Evolutionary conservation across 2,113 vertebrate genomes (phyloP).

Genomic region (Barnardius zonarius): DNA sequence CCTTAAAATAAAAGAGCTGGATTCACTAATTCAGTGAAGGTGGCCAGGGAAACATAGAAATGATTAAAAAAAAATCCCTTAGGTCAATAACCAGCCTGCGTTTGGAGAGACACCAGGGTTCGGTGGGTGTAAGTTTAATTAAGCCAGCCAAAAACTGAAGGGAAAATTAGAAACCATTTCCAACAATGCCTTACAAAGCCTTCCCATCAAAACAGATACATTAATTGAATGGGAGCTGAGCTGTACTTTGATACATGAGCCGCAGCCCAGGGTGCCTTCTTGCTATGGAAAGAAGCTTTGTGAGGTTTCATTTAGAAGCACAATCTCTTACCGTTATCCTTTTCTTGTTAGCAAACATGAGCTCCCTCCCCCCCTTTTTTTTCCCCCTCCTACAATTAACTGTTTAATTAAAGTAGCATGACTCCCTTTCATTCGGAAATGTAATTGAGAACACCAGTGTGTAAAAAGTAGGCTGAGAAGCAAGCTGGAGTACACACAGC

Average conservation of each 20-base stretch:
- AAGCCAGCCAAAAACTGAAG: constrained; percentile 57
- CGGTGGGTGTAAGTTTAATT: constrained; percentile 37
- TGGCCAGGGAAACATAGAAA: constrained; percentile 18
- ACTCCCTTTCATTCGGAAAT: constrained; percentile 50
- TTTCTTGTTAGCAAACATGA: constrained; percentile 37
- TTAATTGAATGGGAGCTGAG: constrained; percentile 54
- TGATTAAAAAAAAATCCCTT: constrained; percentile 19
- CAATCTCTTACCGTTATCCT: constrained; percentile 34
- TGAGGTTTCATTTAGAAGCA: constrained; percentile 44
- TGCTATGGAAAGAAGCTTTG: constrained; percentile 15
- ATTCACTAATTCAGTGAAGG: background rate
- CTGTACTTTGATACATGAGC: constrained; percentile 44
- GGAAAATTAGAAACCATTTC: constrained; percentile 50
- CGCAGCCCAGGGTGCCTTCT: constrained; percentile 28
- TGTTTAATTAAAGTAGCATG: constrained; percentile 62
- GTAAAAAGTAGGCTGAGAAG: background rate
- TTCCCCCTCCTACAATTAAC: constrained; percentile 22
- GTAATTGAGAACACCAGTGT: constrained; percentile 29
- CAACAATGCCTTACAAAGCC: constrained; percentile 42
- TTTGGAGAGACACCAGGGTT: background rate
- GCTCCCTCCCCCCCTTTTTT: background rate
- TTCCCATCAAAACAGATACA: constrained; percentile 30
- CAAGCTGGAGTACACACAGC: background rate
- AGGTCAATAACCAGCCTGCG: constrained; percentile 20
- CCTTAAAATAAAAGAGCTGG: background rate